These are phyloP conservation scores for Acrossocheilus fasciatus DNA, from an alignment of 2,797 vertebrate species.

Conservation along the genomic window DNA sequence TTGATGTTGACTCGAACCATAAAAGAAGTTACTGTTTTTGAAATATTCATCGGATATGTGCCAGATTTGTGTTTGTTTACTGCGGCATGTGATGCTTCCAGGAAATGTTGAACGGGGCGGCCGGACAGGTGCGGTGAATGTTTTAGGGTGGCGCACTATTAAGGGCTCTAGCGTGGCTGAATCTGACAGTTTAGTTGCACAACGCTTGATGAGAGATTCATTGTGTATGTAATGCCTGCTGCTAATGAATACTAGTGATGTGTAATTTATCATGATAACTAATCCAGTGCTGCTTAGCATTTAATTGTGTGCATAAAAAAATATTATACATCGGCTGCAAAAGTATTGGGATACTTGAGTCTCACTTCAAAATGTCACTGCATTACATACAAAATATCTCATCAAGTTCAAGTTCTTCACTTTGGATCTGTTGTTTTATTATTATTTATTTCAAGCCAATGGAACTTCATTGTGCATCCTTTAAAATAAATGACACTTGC, in stretches of 20 bases:
- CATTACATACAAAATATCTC: not conserved
- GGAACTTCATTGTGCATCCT: not conserved
- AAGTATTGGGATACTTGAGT: not conserved
- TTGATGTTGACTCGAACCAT: not conserved
- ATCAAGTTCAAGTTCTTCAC: no score
- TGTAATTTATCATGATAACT: not conserved
- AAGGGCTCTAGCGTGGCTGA: not conserved
- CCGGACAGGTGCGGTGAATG: not conserved
- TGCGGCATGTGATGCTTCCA: constrained; percentile 14
- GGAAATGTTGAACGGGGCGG: not conserved
- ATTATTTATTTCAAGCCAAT: no score
- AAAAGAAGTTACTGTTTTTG: not conserved
- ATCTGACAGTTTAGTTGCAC: not conserved
- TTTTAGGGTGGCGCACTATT: not conserved
- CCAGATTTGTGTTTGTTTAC: not conserved
- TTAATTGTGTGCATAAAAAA: not conserved
- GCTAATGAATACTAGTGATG: not conserved
- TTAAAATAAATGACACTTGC: not conserved
- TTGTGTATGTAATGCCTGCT: not conserved
- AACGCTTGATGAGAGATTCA: not conserved
- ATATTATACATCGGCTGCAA: not conserved
- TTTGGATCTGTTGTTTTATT: no score
- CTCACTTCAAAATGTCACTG: not conserved
- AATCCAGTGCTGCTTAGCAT: not conserved
- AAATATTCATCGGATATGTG: not conserved